These are phyloP conservation scores for Ganaspis brasiliensis DNA, from an alignment of 2,888 invertebrate genomes.

Conservation along the genomic window DNA sequence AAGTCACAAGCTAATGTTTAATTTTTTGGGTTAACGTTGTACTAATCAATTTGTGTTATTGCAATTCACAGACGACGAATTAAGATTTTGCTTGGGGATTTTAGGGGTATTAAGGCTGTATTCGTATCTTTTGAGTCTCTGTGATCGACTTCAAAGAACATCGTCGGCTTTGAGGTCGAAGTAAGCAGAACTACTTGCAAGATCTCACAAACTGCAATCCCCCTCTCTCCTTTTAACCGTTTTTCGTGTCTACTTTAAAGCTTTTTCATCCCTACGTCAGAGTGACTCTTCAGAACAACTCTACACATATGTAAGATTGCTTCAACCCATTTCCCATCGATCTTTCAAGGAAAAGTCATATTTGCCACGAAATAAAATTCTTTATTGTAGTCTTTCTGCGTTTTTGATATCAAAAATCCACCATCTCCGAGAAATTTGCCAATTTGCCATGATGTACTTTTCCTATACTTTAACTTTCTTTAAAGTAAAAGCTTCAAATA, in stretches of 20 bases:
- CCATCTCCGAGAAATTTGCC: not conserved
- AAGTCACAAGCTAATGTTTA: too few relatives aligned
- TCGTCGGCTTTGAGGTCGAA: slow-evolving; percentile 52
- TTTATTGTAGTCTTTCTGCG: not conserved
- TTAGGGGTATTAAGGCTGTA: not conserved
- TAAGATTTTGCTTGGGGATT: not conserved
- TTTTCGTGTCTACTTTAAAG: not conserved
- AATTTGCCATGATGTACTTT: not conserved
- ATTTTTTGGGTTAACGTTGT: too few relatives aligned
- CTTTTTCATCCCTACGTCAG: not conserved
- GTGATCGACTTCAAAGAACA: slow-evolving; percentile 49
- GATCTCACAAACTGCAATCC: slow-evolving; percentile 19
- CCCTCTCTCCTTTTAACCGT: not conserved
- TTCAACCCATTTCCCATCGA: not conserved
- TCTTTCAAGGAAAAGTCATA: slow-evolving; percentile 8
- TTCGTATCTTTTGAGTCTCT: slow-evolving; percentile 23
- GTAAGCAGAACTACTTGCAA: slow-evolving; percentile 19
- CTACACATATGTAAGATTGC: slow-evolving; percentile 7
- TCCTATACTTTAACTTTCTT: not conserved
- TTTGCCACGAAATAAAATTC: slow-evolving; percentile 3
- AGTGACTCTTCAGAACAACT: not conserved
- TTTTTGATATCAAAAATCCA: not conserved
- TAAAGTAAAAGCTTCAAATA: too few relatives aligned
- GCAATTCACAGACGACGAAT: not conserved
- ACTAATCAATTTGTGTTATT: not conserved